Conservation (phyloP, 2,888 invertebrate genomes). For the Melipona bicolor region DNA sequence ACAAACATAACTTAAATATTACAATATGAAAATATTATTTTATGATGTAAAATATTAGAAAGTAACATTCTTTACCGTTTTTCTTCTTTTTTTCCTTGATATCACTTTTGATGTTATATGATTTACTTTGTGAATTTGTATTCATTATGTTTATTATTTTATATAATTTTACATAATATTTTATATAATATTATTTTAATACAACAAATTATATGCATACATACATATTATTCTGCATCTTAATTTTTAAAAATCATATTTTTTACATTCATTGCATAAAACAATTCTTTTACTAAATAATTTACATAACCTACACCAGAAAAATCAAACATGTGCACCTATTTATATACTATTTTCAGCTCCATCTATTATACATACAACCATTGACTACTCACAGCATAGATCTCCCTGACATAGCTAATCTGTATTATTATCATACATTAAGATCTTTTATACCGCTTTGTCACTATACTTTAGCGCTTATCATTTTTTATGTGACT, state of each 20-base stretch:
- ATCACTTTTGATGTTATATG: background rate
- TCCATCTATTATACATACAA: too few relatives aligned
- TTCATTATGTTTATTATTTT: conserved; percentile 12
- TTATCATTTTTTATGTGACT: background rate
- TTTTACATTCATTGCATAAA: background rate
- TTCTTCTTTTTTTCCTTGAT: conserved; percentile 13
- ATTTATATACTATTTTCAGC: background rate
- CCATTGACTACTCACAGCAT: too few relatives aligned
- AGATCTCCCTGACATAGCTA: too few relatives aligned
- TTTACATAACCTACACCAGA: conserved; percentile 33
- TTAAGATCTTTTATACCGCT: background rate
- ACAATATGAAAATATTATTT: background rate
- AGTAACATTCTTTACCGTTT: conserved; percentile 19
- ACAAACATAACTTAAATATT: background rate
- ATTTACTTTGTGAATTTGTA: background rate
- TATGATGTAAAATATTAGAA: conserved; percentile 1
- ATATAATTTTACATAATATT: too few relatives aligned
- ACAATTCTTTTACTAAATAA: background rate
- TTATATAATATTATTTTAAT: background rate
- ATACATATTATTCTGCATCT: background rate
- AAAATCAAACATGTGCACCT: conserved; percentile 19
- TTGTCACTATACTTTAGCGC: too few relatives aligned
- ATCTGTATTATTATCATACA: too few relatives aligned
- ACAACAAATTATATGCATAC: background rate
- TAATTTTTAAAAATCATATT: background rate